Evolutionary conservation across 2,113 vertebrate species (phyloP), one percentile per base, ranked within the genome.

Genomic region (Calypte anna): DNA sequence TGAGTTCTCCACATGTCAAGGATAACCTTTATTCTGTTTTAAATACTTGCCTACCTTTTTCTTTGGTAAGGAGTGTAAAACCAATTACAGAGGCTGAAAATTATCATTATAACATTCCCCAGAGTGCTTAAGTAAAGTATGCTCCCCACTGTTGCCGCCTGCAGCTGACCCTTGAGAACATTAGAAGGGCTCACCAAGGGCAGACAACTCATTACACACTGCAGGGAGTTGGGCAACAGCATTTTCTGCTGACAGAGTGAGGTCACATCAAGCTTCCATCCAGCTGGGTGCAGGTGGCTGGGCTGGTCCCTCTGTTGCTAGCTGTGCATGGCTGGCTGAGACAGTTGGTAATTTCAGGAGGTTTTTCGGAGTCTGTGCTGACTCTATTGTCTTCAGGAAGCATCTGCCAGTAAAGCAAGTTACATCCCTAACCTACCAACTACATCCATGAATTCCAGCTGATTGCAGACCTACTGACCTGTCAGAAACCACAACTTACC

Each of bases 341-440:
- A 27, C 33, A 69, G 30, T 14, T 46, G 33, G 31, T 58, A 74
- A 62, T 19, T 19, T 63, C 2, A 2, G 43, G 38, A 46, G 31
- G 19, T 24, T 88, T 88, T 88, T 59, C 0, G 0, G 66, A 48
- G 50, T 24, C 28, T 2, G 0, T 18, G 50, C n/a, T 81, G 82
- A 38, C 9, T 69, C 22, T 28, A 10, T 25, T 66, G 27, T 44
- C 51, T 70, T 62, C 55, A 80, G 48, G 15, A 27, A 63, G 30
- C 12, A 30, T 50, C 57, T 43, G n/a, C 9, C 22, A 33, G 21
- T 3, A 66, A 6, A n/a, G 23, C 1, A 3, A 84, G 25, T 21
- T 76, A 57, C 31, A 27, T 23, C 23, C 19, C 10, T 76, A 44
- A 53, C 23, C n/a, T 36, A 59, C 3, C 1, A 81, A 51, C 19